These are phyloP conservation scores for Corythornis leucogaster DNA, from an alignment of 2,797 vertebrate genomes.

Conservation along the genomic window DNA sequence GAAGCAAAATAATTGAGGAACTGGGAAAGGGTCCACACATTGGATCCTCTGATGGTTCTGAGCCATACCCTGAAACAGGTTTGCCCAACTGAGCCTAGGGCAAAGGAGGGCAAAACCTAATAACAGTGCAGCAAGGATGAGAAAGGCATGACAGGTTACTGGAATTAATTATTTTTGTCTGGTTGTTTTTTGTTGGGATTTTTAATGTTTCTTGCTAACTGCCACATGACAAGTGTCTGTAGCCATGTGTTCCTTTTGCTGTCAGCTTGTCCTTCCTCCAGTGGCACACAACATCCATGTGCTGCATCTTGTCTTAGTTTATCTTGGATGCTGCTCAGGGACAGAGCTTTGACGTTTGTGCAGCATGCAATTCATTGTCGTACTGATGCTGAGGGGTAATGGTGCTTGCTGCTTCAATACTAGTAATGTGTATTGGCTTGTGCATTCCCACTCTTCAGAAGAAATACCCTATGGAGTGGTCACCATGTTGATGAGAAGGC, in stretches of 20 bases:
- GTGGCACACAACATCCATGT: conserved; percentile 56
- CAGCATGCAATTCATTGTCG: conserved; percentile 49
- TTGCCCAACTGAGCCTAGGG: background rate
- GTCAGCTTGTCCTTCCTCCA: conserved; percentile 60
- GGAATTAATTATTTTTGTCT: conserved; percentile 36
- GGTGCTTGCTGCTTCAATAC: conserved; percentile 60
- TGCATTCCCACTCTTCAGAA: conserved; percentile 41
- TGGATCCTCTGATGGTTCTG: background rate
- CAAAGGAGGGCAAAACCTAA: background rate
- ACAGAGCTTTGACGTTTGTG: conserved; percentile 57
- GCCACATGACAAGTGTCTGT: conserved; percentile 64
- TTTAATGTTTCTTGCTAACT: conserved; percentile 66
- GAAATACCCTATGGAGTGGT: background rate
- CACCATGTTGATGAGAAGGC: conserved; percentile 20
- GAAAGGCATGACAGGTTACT: background rate
- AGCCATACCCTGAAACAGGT: background rate
- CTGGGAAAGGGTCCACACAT: background rate
- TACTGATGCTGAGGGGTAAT: conserved; percentile 55
- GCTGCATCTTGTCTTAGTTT: conserved; percentile 63
- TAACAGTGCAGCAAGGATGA: background rate
- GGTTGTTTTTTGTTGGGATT: background rate
- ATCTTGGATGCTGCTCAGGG: conserved; percentile 28
- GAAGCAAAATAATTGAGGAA: background rate
- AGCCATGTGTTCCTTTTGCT: conserved; percentile 64
- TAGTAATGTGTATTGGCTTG: conserved; percentile 37